phyloP scores from a whole-genome alignment of 2,888 invertebrate species.

The Apocheima hispidaria region DNA sequence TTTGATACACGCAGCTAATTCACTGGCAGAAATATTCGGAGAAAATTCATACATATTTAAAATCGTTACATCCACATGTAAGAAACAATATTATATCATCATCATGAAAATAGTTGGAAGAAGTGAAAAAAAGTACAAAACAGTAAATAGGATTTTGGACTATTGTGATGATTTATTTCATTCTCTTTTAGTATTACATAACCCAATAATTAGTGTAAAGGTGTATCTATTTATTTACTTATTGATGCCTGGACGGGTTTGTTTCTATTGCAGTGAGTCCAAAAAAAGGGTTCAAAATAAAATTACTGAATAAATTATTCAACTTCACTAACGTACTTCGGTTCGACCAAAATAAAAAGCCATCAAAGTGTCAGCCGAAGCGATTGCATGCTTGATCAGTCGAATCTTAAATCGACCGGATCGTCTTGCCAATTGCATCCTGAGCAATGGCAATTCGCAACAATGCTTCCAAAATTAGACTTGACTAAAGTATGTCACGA shows the following conservation, averaged over 20 bases:
- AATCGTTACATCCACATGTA: background rate
- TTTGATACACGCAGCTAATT: constrained; percentile 23
- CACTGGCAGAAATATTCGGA: constrained; percentile 3
- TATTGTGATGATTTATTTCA: too few species aligned
- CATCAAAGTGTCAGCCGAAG: constrained; percentile 30
- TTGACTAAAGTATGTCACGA: constrained; percentile 22
- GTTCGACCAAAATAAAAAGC: constrained; percentile 25
- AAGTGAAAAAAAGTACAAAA: too few species aligned
- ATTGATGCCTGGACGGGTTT: too few species aligned
- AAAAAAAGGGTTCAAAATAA: too few species aligned
- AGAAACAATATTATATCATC: background rate
- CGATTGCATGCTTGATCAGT: constrained; percentile 31
- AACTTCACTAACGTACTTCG: background rate
- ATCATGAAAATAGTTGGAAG: background rate
- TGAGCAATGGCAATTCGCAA: constrained; percentile 25
- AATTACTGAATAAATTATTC: too few species aligned
- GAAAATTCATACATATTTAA: background rate
- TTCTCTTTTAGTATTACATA: too few species aligned
- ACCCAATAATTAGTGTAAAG: too few species aligned
- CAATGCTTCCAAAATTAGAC: constrained; percentile 33
- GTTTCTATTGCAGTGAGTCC: background rate
- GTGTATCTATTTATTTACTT: too few species aligned
- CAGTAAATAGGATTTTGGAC: background rate
- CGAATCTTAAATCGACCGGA: constrained; percentile 30
- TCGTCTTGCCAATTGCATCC: constrained; percentile 36